Evolutionary conservation across 2,113 vertebrate species (phyloP).

Genomic region (Pteropus alecto): DNA sequence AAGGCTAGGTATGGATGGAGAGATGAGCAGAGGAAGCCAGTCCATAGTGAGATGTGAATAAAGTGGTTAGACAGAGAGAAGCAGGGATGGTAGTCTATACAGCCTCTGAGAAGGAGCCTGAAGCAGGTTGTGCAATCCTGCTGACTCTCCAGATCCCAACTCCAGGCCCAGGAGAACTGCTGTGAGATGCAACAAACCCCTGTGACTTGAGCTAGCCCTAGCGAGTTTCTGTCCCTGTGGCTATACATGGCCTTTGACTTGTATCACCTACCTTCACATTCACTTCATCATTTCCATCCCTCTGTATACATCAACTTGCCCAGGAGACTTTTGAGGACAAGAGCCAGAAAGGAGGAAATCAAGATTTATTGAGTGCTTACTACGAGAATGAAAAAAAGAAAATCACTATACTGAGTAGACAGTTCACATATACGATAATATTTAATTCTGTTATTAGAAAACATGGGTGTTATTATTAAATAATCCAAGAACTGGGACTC

Average conservation of each 20-base stretch:
- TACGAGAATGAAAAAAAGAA: neutral
- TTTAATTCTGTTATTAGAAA: neutral
- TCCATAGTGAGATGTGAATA: accelerated
- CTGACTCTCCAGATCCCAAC: neutral
- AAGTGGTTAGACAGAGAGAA: neutral
- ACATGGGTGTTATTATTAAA: neutral
- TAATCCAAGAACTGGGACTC: neutral
- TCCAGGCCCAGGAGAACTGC: neutral
- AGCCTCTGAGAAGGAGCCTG: neutral
- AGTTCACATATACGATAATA: neutral
- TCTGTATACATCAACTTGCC: neutral
- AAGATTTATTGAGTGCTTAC: neutral
- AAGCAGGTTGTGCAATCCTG: neutral
- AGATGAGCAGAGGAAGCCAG: neutral
- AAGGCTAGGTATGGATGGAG: neutral
- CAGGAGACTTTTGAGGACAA: neutral
- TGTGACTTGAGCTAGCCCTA: neutral
- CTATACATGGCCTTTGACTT: neutral
- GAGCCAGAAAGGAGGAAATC: neutral
- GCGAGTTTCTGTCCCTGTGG: neutral
- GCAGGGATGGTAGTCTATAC: no score
- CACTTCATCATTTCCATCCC: neutral
- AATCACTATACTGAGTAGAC: neutral
- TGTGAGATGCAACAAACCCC: neutral
- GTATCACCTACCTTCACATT: neutral